A percentile compares a stretch with the other conserved stretches of the same genome.
phyloP scores from a whole-genome alignment of 2,888 invertebrate genomes.

The Agonopterix subpropinquella region DNA sequence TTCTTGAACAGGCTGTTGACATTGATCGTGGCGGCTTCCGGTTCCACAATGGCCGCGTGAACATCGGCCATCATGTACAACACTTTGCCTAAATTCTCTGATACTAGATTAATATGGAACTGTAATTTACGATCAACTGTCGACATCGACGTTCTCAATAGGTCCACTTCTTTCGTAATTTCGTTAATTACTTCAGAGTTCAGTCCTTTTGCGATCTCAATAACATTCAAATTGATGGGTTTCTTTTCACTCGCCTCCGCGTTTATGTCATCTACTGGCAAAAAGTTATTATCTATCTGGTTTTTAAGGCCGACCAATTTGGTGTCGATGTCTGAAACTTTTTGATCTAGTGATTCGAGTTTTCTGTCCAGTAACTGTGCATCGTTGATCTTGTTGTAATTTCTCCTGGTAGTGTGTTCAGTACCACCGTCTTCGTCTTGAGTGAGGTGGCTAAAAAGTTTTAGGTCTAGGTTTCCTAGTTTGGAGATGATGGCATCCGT shows the following conservation, averaged over 20 bases:
- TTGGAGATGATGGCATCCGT: slow-evolving; percentile 89
- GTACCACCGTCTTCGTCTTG: slow-evolving; percentile 50
- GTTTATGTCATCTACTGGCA: slow-evolving; percentile 88
- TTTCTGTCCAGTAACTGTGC: slow-evolving; percentile 77
- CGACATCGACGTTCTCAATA: slow-evolving; percentile 84
- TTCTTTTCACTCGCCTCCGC: slow-evolving; percentile 92
- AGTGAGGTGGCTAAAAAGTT: slow-evolving; percentile 79
- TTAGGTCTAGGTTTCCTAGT: slow-evolving; percentile 83
- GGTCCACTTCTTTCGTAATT: slow-evolving; percentile 87
- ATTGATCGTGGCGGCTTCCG: slow-evolving; percentile 74
- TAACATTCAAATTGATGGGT: slow-evolving; percentile 87
- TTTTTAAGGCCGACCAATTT: slow-evolving; percentile 86
- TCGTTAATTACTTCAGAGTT: slow-evolving; percentile 87
- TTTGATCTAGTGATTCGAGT: slow-evolving; percentile 85
- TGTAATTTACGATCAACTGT: slow-evolving; percentile 88
- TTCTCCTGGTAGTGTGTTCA: slow-evolving; percentile 35
- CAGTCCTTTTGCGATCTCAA: slow-evolving; percentile 89
- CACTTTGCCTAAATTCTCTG: slow-evolving; percentile 87
- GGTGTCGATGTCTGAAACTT: slow-evolving; percentile 88
- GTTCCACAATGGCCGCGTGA: slow-evolving; percentile 88
- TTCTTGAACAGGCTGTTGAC: slow-evolving; percentile 68
- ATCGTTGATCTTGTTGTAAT: slow-evolving; percentile 36
- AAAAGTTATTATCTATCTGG: slow-evolving; percentile 88
- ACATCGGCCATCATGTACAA: slow-evolving; percentile 87
- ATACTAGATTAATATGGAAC: slow-evolving; percentile 88